Conservation (phyloP, 1,140 invertebrate genomes). For the Drosophila watanabei region DNA sequence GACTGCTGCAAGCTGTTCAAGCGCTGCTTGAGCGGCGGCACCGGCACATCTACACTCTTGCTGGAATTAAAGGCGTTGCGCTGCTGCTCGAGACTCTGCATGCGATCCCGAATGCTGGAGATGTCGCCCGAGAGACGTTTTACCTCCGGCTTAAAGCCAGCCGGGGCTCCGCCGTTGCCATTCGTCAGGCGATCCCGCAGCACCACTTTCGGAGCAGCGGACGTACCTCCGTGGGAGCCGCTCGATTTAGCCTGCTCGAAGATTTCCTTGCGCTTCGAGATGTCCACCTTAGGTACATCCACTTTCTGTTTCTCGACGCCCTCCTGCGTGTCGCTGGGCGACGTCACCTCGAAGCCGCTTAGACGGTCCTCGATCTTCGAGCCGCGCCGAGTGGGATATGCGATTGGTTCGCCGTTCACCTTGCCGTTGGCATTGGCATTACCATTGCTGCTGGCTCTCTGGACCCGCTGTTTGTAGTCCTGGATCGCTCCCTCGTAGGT, state of each 20-base stretch:
- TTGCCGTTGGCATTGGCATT: conserved; percentile 52
- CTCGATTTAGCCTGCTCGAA: conserved; percentile 89
- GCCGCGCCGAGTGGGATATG: conserved; percentile 73
- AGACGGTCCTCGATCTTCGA: conserved; percentile 84
- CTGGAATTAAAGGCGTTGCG: conserved; percentile 85
- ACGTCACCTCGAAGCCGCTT: conserved; percentile 79
- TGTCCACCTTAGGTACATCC: conserved; percentile 91
- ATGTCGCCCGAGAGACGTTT: conserved; percentile 88
- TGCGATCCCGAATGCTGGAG: conserved; percentile 88
- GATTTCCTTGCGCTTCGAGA: conserved; percentile 92
- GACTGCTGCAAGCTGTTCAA: conserved; percentile 80
- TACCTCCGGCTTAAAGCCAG: conserved; percentile 79
- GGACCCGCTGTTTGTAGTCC: conserved; percentile 91
- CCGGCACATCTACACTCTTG: conserved; percentile 85
- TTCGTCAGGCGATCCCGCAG: conserved; percentile 67
- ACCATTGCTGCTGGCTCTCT: conserved; percentile 86
- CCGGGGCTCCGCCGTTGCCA: conserved; percentile 70
- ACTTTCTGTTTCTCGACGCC: conserved; percentile 86
- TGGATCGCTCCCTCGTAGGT: conserved; percentile 95
- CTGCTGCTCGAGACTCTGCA: conserved; percentile 89
- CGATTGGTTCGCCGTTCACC: conserved; percentile 54
- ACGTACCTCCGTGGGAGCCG: conserved; percentile 45
- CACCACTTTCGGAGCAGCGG: conserved; percentile 60
- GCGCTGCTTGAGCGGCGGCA: conserved; percentile 81
- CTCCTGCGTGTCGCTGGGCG: conserved; percentile 85